Evolutionary conservation across 2,888 invertebrate species (phyloP).

Genomic region (Chalcis sispes): DNA sequence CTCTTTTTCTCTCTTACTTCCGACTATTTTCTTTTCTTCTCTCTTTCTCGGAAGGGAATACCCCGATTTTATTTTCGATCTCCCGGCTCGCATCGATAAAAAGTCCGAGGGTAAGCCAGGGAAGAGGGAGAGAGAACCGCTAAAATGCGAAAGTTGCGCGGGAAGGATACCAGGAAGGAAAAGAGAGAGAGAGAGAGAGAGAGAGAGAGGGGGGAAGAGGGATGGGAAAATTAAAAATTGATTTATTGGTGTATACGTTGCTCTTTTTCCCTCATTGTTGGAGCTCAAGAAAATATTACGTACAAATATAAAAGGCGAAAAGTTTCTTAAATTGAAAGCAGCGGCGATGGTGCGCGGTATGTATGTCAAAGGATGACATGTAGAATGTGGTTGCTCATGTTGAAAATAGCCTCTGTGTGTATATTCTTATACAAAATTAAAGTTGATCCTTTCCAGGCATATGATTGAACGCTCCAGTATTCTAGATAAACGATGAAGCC

Average conservation of each 20-base stretch:
- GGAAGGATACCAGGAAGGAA: neutral
- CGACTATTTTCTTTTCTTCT: neutral
- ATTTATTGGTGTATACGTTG: slow-evolving; percentile 41
- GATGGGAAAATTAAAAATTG: slow-evolving; percentile 44
- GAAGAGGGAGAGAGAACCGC: neutral
- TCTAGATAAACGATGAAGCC: too few relatives aligned
- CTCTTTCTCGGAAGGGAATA: slow-evolving; percentile 26
- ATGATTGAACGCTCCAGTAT: too few relatives aligned
- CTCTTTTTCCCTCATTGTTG: too few relatives aligned
- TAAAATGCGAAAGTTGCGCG: slow-evolving; percentile 26
- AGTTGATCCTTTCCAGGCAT: too few relatives aligned
- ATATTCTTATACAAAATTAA: too few relatives aligned
- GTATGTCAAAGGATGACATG: neutral
- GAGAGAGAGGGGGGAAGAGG: neutral
- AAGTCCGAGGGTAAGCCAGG: neutral
- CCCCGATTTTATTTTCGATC: slow-evolving; percentile 43
- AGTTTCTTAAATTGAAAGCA: too few relatives aligned
- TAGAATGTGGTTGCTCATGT: neutral
- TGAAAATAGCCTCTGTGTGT: too few relatives aligned
- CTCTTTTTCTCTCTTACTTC: neutral
- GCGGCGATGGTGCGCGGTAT: too few relatives aligned
- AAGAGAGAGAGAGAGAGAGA: neutral
- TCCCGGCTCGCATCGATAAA: slow-evolving; percentile 36
- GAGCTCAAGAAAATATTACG: too few relatives aligned
- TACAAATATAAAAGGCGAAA: neutral